These are phyloP conservation scores for Eulemur rufifrons DNA, from an alignment of 2,113 vertebrate species.

Conservation along the genomic window DNA sequence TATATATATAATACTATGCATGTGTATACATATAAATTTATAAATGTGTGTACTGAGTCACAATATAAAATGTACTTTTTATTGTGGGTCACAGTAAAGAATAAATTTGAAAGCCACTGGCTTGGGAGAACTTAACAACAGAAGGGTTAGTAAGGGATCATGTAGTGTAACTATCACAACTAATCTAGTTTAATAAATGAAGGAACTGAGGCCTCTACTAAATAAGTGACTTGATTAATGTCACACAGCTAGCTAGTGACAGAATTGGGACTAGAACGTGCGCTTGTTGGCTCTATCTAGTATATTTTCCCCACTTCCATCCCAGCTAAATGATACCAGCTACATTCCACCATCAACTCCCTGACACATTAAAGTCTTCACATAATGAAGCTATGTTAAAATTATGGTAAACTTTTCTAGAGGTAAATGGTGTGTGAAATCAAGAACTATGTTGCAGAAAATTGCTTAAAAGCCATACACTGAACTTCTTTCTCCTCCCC, in stretches of 20 bases:
- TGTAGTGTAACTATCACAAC: not conserved
- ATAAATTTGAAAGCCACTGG: not conserved
- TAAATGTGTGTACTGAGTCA: not conserved
- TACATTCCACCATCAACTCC: not conserved
- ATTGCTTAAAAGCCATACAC: not conserved
- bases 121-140: not conserved
- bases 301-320: not conserved
- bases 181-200: not conserved
- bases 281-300: not conserved
- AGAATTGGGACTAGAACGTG: not conserved
- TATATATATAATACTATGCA: too few species aligned
- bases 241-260: not conserved
- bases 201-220: not conserved
- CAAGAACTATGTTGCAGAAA: not conserved
- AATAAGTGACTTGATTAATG: not conserved
- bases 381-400: not conserved
- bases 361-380: not conserved
- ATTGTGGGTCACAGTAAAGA: not conserved
- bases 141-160: not conserved
- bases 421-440: not conserved
- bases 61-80: slow-evolving; percentile 8
- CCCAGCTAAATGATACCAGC: not conserved
- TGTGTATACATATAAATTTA: not conserved
- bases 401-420: not conserved
- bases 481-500: not conserved